Base-by-base conservation (phyloP, 2,888 invertebrate genomes). In the Boloria euphrosyne region DNA sequence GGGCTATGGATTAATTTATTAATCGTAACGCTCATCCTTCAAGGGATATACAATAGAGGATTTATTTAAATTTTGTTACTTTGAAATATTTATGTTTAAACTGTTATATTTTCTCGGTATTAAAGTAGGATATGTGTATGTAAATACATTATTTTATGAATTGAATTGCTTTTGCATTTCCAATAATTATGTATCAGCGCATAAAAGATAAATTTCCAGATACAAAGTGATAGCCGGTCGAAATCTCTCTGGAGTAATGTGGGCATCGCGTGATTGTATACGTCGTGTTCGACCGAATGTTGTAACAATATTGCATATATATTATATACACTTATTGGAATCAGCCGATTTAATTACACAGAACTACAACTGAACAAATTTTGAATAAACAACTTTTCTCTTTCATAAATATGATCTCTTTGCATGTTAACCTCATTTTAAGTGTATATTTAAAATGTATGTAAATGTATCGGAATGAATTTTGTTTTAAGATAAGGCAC, bases 401-500 rank as follows among this genome's bases (percentile, higher is more conserved):
- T 38, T 38, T 38, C 31, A 38, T 38, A 10, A 38, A 38, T 38
- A 38, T 38, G 31, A 38, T 38, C 31, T n/a, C n/a, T 47, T 47
- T 47, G n/a, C 13, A 4, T 47, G 14, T n/a, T 47, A 47, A 47
- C 16, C 47, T 13, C n/a, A 47, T 47, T 16, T n/a, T 14, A 47
- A 47, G 5, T 14, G 16, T n/a, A 46, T 46, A 47, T 47, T 47
- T 47, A 47, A 38, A 38, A 10, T 38, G 10, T 38, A 38, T 38
- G 31, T 38, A 38, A 38, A 31, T 13, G 17, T 38, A 59, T 59
- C 17, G 59, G 17, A 49, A 59, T 49, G 46, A 50, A 16, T 50
- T 38, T 47, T 50, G 27, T 59, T 59, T 59, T 3, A 31, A 49
- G 31, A 59, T 50, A 46, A 62, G 52, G 57, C 38, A 62, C 51